Evolutionary conservation across 2,113 vertebrate species (phyloP).

Genomic region (Nibea coibor): DNA sequence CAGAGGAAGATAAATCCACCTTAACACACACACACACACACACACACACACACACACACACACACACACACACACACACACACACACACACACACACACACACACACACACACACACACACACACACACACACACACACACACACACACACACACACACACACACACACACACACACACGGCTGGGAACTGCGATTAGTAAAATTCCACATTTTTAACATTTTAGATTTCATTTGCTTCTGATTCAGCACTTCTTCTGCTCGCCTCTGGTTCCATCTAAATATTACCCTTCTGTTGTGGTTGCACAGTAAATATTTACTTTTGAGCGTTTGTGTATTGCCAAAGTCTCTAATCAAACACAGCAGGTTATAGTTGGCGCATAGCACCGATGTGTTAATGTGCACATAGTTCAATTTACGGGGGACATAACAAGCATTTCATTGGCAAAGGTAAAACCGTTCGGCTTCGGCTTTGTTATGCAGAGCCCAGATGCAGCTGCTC

Average conservation of each 20-base stretch:
- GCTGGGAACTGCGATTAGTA: not conserved
- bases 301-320: slow-evolving; percentile 39
- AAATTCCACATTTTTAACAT: not conserved
- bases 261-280: not conserved
- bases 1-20: slow-evolving; percentile 7
- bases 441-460: not conserved
- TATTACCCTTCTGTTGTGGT: not conserved
- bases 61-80: not conserved
- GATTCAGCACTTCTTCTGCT: not conserved
- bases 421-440: slow-evolving; percentile 19
- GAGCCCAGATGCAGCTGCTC: not conserved
- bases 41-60: too few species aligned
- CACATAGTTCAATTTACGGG: not conserved
- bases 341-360: slow-evolving; percentile 27
- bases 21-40: too few species aligned
- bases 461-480: not conserved
- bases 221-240: not conserved
- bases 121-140: not conserved
- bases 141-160: too few species aligned
- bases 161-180: not conserved
- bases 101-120: not conserved
- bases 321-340: not conserved
- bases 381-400: slow-evolving; percentile 16
- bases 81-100: not conserved
- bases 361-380: not conserved